Base-by-base conservation (phyloP, 2,113 vertebrate genomes). In the Cinclus mexicanus region DNA sequence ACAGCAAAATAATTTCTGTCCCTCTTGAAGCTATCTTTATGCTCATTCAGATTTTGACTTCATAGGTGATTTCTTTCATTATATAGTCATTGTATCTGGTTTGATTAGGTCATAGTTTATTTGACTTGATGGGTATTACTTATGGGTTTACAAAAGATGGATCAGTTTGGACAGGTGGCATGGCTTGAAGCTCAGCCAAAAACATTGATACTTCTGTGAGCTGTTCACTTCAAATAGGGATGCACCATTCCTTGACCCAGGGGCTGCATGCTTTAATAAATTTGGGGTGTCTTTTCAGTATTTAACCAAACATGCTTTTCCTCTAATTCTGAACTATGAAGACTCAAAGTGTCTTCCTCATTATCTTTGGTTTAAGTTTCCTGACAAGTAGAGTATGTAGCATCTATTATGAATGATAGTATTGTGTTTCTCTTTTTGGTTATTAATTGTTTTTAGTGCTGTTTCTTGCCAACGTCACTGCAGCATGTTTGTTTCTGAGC, bases 71-170 rank as follows among this genome's bases (percentile, higher is more conserved):
- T 90, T 88, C 29, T 89, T 92, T 97, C 35, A 60, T 49, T 71
- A 44, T 33, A 20, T 41, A 63, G 76, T 77, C 88, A 81, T 41
- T 57, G 20, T 64, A 92, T 94, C 60, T 82, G 56, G 2, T 84
- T 95, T 64, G 90, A 93, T 89, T 91, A 94, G 56, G 41, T 64
- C 79, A 76, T 22, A 35, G 28, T 46, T 93, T 93, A 93, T 96
- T 90, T 96, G 92, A 92, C 56, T 71, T 94, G 95, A 95, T 74
- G 85, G 69, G 47, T 82, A 68, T 39, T 90, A 86, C 0, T 0
- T 90, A 81, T 52, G 46, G 42, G 78, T 59, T 71, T 47, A 37
- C 64, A 86, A 87, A 95, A 64, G 93, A 96, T 33, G 76, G 76
- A 93, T 95, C 23, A 31, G 31, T 86, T 78, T 75, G 71, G 94